Evolutionary conservation across 2,797 vertebrate genomes (phyloP).

Genomic region (Smutsia gigantea): DNA sequence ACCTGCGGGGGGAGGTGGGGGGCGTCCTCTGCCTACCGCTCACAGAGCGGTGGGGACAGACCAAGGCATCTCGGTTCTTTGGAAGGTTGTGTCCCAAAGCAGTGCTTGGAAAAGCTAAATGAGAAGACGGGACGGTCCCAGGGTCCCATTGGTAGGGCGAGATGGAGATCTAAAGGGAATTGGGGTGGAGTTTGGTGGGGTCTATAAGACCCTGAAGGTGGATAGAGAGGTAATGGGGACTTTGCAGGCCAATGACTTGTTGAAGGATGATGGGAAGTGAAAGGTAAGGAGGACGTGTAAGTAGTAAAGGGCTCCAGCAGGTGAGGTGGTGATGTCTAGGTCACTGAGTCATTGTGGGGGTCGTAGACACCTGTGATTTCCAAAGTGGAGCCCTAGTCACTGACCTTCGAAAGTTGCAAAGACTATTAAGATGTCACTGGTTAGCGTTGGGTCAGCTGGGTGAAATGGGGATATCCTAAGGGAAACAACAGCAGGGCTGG

Average conservation of each 20-base stretch:
- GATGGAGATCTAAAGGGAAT: slow-evolving; percentile 7
- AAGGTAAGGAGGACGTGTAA: background rate
- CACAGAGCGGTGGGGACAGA: background rate
- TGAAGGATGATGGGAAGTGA: slow-evolving; percentile 59
- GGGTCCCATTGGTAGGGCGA: background rate
- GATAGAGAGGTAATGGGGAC: slow-evolving; percentile 8
- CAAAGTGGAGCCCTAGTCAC: slow-evolving; percentile 11
- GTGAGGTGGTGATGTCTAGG: slow-evolving; percentile 67
- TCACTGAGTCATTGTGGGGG: slow-evolving; percentile 65
- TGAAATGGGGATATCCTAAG: slow-evolving; percentile 26
- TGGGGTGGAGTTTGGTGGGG: slow-evolving; percentile 54
- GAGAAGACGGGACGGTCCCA: slow-evolving; percentile 25
- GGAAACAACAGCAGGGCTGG: background rate
- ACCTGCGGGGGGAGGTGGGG: slow-evolving; percentile 16
- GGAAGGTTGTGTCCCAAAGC: slow-evolving; percentile 54
- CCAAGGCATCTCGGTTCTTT: background rate
- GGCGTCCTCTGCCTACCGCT: background rate
- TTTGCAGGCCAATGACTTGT: slow-evolving; percentile 73
- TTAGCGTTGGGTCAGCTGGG: slow-evolving; percentile 14
- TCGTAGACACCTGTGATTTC: slow-evolving; percentile 51
- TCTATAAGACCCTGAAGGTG: background rate
- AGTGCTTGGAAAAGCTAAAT: slow-evolving; percentile 2
- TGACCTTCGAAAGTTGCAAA: slow-evolving; percentile 71
- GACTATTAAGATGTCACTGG: slow-evolving; percentile 61
- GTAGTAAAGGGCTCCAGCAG: slow-evolving; percentile 60